Percentiles rank a stretch among this genome's conserved stretches.
Conservation (phyloP, 2,888 invertebrate species). For the Carterocephalus palaemon region DNA sequence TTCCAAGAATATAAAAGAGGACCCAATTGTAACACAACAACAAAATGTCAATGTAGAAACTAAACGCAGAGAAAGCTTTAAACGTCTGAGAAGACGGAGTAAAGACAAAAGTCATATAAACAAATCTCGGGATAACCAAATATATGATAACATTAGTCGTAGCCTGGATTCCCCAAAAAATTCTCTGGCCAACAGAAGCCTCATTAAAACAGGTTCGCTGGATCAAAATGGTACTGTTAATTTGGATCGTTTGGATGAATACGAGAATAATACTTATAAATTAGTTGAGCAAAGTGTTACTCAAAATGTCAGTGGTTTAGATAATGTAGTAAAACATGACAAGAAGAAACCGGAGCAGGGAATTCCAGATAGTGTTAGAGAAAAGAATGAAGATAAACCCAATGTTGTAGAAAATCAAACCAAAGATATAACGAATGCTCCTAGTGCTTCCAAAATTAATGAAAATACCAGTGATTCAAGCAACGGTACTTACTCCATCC, state of each 20-base stretch:
- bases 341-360: too few relatives aligned
- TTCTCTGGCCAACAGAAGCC: not conserved
- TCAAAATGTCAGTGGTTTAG: too few relatives aligned
- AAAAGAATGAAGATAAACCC: not conserved
- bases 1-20: not conserved
- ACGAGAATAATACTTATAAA: not conserved
- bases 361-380: too few relatives aligned
- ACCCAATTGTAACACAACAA: not conserved
- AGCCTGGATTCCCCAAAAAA: slow-evolving; percentile 7
- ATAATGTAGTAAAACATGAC: too few relatives aligned
- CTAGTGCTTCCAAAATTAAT: not conserved
- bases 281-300: too few relatives aligned
- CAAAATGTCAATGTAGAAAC: not conserved
- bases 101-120: not conserved
- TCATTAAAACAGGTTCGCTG: slow-evolving; percentile 8
- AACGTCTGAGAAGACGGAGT: slow-evolving; percentile 13
- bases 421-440: not conserved
- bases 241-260: not conserved
- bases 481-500: slow-evolving; percentile 16
- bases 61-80: slow-evolving; percentile 9
- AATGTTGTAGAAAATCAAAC: not conserved
- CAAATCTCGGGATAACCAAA: not conserved
- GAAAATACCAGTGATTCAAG: slow-evolving; percentile 20
- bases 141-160: slow-evolving; percentile 1
- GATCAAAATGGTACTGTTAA: slow-evolving; percentile 1